These are phyloP conservation scores for Chloropsis hardwickii DNA, from an alignment of 2,113 vertebrate genomes.

Conservation along the genomic window DNA sequence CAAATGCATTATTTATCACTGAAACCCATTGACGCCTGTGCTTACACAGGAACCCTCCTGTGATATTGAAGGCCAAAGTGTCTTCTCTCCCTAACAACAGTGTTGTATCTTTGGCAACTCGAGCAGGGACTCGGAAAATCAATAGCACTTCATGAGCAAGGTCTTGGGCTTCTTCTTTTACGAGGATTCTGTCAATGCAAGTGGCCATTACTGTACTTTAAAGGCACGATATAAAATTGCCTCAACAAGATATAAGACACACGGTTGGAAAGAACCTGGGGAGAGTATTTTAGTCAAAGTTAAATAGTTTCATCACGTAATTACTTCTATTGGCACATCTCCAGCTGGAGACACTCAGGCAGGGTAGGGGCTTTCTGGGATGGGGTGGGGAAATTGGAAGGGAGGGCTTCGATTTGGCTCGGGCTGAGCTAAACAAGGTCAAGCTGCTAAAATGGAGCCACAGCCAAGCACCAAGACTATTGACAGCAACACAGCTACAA, in stretches of 20 bases:
- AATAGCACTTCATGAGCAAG: constrained; percentile 83
- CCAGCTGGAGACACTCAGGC: constrained; percentile 67
- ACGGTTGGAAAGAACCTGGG: constrained; percentile 80
- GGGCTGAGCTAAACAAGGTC: constrained; percentile 72
- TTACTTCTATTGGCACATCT: constrained; percentile 82
- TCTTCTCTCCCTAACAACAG: constrained; percentile 75
- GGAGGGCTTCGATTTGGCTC: constrained; percentile 46
- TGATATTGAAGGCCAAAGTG: constrained; percentile 79
- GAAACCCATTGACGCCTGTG: constrained; percentile 67
- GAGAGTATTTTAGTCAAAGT: constrained; percentile 84
- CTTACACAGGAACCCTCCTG: constrained; percentile 78
- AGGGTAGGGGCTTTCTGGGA: constrained; percentile 57
- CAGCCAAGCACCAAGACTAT: constrained; percentile 49
- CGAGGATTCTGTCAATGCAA: constrained; percentile 83
- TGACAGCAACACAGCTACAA: constrained; percentile 41
- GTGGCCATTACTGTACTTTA: constrained; percentile 85
- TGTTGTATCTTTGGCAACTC: constrained; percentile 81
- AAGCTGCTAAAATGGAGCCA: constrained; percentile 63
- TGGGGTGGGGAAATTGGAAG: constrained; percentile 39
- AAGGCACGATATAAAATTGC: constrained; percentile 84
- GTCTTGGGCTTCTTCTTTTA: constrained; percentile 81
- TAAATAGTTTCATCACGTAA: constrained; percentile 84
- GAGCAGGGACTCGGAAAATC: constrained; percentile 80
- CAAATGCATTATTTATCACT: constrained; percentile 78
- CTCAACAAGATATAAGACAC: constrained; percentile 84